phyloP scores from a whole-genome alignment of 2,113 vertebrate genomes.

The Podiceps cristatus region DNA sequence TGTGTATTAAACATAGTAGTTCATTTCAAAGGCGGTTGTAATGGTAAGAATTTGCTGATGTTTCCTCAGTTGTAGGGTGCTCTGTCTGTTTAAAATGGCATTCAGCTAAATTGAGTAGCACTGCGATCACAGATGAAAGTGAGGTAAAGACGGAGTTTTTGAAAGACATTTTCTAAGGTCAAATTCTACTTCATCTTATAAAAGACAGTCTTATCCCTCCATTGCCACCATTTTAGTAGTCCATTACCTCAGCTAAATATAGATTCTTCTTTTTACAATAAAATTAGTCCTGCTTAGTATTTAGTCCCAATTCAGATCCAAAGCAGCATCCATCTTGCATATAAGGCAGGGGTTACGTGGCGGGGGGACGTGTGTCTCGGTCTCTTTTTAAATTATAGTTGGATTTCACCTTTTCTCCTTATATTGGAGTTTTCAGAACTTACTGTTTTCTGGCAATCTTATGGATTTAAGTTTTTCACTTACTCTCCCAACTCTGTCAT shows the following conservation, averaged over 20 bases:
- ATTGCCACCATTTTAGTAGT: too few species aligned
- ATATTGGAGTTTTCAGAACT: neutral
- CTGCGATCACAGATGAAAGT: neutral
- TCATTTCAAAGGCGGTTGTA: neutral
- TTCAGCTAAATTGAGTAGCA: neutral
- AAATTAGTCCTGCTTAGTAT: neutral
- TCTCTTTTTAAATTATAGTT: neutral
- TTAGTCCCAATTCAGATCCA: neutral
- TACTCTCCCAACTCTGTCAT: neutral
- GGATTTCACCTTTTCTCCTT: neutral
- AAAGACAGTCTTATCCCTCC: neutral
- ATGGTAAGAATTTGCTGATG: neutral
- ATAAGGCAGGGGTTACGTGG: neutral
- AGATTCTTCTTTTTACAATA: neutral
- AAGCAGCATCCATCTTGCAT: neutral
- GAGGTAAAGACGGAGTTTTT: neutral
- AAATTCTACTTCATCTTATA: neutral
- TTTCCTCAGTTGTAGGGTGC: neutral
- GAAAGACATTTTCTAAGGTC: neutral
- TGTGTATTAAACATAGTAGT: accelerated
- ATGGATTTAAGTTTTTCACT: neutral
- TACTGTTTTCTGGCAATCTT: neutral
- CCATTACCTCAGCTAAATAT: neutral
- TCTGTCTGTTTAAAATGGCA: neutral
- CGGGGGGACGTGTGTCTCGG: accelerated